Evolutionary conservation across 1,140 invertebrate genomes (phyloP).

Genomic region (Coenobita brevimanus): DNA sequence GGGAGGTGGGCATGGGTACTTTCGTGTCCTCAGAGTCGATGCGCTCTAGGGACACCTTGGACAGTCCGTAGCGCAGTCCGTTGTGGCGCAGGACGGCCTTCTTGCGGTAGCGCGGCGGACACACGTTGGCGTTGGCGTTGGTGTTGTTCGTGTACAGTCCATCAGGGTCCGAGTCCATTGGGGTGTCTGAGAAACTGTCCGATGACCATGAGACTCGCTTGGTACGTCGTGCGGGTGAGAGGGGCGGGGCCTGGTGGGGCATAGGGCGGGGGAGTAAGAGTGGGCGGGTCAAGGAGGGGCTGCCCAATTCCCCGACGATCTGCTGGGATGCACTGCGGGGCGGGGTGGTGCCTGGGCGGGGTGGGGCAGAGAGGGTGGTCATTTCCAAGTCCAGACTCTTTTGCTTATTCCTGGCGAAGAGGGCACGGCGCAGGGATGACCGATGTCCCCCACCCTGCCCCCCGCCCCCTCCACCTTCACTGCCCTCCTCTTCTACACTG

Average conservation of each 20-base stretch:
- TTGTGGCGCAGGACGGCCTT: constrained; percentile 49
- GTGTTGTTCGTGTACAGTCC: not conserved
- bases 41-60: constrained; percentile 49
- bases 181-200: constrained; percentile 61
- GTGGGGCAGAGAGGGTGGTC: constrained; percentile 15
- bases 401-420: constrained; percentile 64
- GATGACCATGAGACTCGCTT: constrained; percentile 67
- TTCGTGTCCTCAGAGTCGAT: constrained; percentile 51
- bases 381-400: constrained; percentile 65
- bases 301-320: constrained; percentile 47
- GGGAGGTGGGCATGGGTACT: too few relatives aligned
- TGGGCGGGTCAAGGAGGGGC: constrained; percentile 55
- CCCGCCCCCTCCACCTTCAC: not conserved
- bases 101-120: constrained; percentile 24
- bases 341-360: not conserved
- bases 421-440: constrained; percentile 47
- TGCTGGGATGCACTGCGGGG: constrained; percentile 62
- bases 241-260: constrained; percentile 27
- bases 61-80: constrained; percentile 50
- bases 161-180: constrained; percentile 55
- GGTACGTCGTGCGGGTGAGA: constrained; percentile 52
- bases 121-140: not conserved
- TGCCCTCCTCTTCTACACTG: constrained; percentile 31
- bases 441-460: constrained; percentile 9
- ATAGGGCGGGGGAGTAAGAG: constrained; percentile 22